Base-by-base conservation (phyloP, 2,113 vertebrate species). In the Passer domesticus region DNA sequence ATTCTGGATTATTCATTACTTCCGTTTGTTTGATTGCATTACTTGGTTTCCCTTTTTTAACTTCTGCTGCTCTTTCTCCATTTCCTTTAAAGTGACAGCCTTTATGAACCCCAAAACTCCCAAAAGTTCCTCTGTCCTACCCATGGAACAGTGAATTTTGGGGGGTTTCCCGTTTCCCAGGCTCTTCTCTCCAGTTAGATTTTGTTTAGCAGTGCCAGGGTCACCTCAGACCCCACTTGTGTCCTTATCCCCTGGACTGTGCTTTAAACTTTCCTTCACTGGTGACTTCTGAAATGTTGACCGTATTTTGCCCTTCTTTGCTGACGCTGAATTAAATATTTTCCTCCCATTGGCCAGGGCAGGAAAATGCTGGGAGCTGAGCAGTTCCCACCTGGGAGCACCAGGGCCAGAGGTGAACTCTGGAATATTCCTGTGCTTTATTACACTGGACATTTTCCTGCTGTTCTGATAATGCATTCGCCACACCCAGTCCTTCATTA, bases 341-440 rank as follows among this genome's bases (percentile, higher is more conserved):
- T 63, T 31, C 59, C 89, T 92, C 41, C 67, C 21, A 13, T 31
- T 79, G 88, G 77, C 69, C 89, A 70, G 59, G 86, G 47, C 73
- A 88, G 90, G 64, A 82, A 96, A 97, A 97, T 79, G 27, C 46
- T 35, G 91, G 75, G 44, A 91, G 62, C 94, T 92, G 94, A 94
- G 94, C 95, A 90, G 93, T 91, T 97, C 95, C 90, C 84, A 90
- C 78, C 80, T 91, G 96, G 83, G 87, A 83, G 81, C 82, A 75
- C 24, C 23, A 39, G 86, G 93, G 74, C 76, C 79, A 49, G 67
- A 95, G 97, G 89, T 84, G 96, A 95, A 67, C 66, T 66, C 62
- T 82, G 85, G 87, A 91, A 89, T 91, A 86, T 96, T 95, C 92
- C 89, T n/a, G 66, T 33, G 35, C 14, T 95, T 69, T 87, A 82